These are phyloP conservation scores for Cheumatopsyche charites DNA, from an alignment of 1,140 invertebrate species.

Conservation along the genomic window DNA sequence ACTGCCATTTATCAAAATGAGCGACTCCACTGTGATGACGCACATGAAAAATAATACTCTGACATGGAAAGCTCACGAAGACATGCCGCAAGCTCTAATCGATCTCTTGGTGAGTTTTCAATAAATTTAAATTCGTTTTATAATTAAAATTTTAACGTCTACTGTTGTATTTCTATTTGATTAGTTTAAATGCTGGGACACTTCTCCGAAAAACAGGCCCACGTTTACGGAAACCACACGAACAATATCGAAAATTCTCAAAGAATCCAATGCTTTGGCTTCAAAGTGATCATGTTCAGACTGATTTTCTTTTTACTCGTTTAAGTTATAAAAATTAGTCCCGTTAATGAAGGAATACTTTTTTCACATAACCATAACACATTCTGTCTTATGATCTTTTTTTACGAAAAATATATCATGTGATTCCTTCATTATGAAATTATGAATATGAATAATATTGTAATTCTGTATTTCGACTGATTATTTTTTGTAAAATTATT, in stretches of 20 bases:
- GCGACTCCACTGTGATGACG: constrained; percentile 76
- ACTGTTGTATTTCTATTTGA: constrained; percentile 47
- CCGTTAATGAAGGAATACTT: too few species aligned
- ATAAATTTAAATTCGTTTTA: neutral
- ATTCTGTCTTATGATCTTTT: too few species aligned
- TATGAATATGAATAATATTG: too few species aligned
- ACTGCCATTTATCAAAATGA: constrained; percentile 81
- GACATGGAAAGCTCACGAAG: constrained; percentile 68
- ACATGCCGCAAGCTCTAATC: constrained; percentile 68
- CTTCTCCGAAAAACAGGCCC: constrained; percentile 70
- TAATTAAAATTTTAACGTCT: constrained; percentile 15
- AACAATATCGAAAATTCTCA: constrained; percentile 38
- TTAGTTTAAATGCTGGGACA: constrained; percentile 67
- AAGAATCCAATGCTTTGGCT: constrained; percentile 23
- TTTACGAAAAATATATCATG: too few species aligned
- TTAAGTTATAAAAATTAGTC: neutral
- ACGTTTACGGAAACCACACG: constrained; percentile 60
- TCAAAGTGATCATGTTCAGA: constrained; percentile 28
- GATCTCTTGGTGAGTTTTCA: constrained; percentile 64
- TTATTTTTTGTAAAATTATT: constrained; percentile 9
- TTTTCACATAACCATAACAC: too few species aligned
- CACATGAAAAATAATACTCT: constrained; percentile 71
- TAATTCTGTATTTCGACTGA: constrained; percentile 13
- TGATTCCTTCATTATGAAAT: too few species aligned
- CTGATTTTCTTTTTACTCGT: constrained; percentile 28